Evolutionary conservation across 2,113 vertebrate species (phyloP), one percentile per base, ranked within the genome.

Genomic region (Triplophysa siluroides): DNA sequence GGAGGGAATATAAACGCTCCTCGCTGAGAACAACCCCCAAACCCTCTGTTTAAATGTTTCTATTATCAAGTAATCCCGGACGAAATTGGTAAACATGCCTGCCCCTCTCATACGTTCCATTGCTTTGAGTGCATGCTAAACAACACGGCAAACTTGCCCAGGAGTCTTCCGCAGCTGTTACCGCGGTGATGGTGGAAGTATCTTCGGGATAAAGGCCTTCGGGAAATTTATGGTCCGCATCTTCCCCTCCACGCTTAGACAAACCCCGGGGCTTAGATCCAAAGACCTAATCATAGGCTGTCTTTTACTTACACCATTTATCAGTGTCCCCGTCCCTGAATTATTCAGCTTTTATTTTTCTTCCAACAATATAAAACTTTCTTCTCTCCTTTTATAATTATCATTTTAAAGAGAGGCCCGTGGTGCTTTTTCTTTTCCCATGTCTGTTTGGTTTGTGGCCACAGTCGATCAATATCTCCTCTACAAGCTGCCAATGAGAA

Each of bases 391-490:
- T 50, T 76, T 33, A 61, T 67, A 79, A 69, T 58, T 84, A 79
- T 72, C 19, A 78, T 83, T 79, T 83, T 83, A 77, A 65, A 77
- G 70, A 64, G 72, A 23, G 14, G 26, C 61, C 74, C 65, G 56
- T 26, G 2, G 56, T 14, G 68, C 38, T 62, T 58, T 21, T 41
- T 16, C 24, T 50, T 69, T 54, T 33, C 10, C 61, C 10, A 11
- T 77, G 50, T 69, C 56, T 65, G 80, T 84, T 83, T 77, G 76
- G 79, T 74, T 82, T 72, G 69, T 63, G 69, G 81, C 82, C 78
- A 69, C 63, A 75, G 65, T 38, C 38, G 68, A 85, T 87, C 79
- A 50, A 85, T 87, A 78, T 75, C 72, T 75, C 62, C 74, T 50
- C 78, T 62, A 62, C 33, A 29, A 80, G 66, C 43, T 67, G 82